Conservation (phyloP, 2,888 invertebrate genomes). For the Tanypteryx hageni region DNA sequence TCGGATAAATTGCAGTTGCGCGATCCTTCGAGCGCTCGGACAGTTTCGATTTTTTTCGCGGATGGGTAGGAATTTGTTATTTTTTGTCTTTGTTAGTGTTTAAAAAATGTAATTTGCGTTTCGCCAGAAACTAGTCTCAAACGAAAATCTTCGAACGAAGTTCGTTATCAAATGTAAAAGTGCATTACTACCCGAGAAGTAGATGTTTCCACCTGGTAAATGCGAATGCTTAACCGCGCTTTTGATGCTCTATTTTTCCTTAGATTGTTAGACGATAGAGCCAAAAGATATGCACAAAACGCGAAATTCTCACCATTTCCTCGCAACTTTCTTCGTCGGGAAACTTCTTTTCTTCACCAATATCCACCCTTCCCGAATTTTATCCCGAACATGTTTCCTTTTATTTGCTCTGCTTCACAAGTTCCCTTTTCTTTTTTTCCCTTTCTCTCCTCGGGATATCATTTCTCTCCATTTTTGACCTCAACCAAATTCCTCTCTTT, state of each 20-base stretch:
- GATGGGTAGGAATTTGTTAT: neutral
- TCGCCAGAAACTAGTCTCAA: neutral
- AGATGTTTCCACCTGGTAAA: neutral
- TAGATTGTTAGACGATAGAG: neutral
- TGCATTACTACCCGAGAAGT: neutral
- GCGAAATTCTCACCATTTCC: constrained; percentile 26
- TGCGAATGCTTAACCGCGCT: neutral
- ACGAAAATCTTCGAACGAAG: neutral
- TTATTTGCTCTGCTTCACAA: constrained; percentile 55
- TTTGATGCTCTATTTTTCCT: constrained; percentile 34
- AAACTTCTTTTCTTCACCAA: constrained; percentile 55
- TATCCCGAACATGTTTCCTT: constrained; percentile 59
- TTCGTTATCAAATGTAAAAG: neutral
- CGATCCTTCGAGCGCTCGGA: neutral
- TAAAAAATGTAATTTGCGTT: neutral
- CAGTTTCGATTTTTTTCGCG: neutral
- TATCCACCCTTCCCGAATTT: constrained; percentile 46
- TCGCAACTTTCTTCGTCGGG: constrained; percentile 51
- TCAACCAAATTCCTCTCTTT: neutral
- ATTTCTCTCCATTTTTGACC: constrained; percentile 39
- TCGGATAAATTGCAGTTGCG: neutral
- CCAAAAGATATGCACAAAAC: constrained; percentile 19
- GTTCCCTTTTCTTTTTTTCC: neutral
- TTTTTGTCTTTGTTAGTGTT: neutral
- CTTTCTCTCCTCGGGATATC: neutral